phyloP scores from a whole-genome alignment of 2,113 vertebrate species.

The Sitta europaea region DNA sequence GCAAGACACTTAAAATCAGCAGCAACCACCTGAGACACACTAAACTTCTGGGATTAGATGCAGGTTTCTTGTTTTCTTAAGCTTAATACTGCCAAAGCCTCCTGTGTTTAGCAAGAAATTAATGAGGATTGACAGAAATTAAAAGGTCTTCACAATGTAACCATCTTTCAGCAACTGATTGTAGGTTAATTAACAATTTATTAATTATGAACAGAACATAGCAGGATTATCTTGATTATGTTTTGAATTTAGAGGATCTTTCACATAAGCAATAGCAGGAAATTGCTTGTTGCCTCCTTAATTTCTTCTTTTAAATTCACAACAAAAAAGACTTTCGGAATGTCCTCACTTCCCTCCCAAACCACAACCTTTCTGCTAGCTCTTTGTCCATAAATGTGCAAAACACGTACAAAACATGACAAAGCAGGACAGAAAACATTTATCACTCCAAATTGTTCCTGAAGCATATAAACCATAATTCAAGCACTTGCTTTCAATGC shows the following conservation, averaged over 20 bases:
- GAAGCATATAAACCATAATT: not conserved
- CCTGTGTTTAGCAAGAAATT: not conserved
- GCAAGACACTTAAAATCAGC: not conserved
- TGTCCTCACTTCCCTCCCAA: not conserved
- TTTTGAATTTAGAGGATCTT: not conserved
- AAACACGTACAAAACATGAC: not conserved
- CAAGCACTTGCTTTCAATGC: not conserved
- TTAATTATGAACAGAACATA: not conserved
- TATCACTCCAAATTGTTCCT: not conserved
- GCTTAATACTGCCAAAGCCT: not conserved
- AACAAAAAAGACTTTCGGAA: not conserved
- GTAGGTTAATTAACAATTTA: not conserved
- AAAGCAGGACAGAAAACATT: not conserved
- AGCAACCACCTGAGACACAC: not conserved
- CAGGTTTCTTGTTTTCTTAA: not conserved
- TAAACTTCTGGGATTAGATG: not conserved
- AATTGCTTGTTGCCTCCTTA: not conserved
- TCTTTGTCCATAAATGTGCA: not conserved
- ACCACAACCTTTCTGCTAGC: not conserved
- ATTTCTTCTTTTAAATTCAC: not conserved
- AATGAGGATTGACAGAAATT: not conserved
- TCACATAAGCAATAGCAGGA: not conserved
- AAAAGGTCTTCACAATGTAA: not conserved
- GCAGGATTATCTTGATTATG: not conserved
- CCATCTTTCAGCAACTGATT: not conserved